Evolutionary conservation across 2,113 vertebrate genomes (phyloP).

Genomic region (Benitochromis conjunctus): DNA sequence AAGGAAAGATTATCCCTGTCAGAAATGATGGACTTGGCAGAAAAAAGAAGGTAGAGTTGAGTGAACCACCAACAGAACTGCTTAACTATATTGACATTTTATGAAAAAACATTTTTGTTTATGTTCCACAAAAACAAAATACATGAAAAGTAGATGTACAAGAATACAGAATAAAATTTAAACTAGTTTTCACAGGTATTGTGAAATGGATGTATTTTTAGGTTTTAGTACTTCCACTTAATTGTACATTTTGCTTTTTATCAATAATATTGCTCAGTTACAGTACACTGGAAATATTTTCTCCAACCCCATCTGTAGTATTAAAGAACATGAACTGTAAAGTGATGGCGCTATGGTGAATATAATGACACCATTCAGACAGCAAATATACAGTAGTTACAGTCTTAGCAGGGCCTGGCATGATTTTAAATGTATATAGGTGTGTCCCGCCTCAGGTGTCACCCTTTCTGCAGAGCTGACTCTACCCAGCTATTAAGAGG

Average conservation of each 20-base stretch:
- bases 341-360: too few species aligned
- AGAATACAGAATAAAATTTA: neutral
- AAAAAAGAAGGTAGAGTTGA: slow-evolving; percentile 37
- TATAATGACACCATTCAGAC: fast-evolving
- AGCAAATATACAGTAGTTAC: neutral
- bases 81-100: slow-evolving; percentile 29
- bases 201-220: neutral
- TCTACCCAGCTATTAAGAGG: neutral
- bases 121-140: neutral
- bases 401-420: neutral
- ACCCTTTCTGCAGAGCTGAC: neutral
- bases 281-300: neutral
- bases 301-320: neutral
- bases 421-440: neutral
- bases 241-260: neutral
- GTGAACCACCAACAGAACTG: slow-evolving; percentile 9
- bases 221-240: neutral
- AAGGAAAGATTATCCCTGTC: slow-evolving; percentile 72
- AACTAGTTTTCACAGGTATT: neutral
- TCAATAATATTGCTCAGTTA: neutral
- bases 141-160: neutral
- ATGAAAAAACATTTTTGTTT: neutral
- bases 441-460: neutral
- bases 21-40: slow-evolving; percentile 63
- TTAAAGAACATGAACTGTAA: neutral